Evolutionary conservation across 2,113 vertebrate species (phyloP).

Genomic region (Pycnonotus jocosus): DNA sequence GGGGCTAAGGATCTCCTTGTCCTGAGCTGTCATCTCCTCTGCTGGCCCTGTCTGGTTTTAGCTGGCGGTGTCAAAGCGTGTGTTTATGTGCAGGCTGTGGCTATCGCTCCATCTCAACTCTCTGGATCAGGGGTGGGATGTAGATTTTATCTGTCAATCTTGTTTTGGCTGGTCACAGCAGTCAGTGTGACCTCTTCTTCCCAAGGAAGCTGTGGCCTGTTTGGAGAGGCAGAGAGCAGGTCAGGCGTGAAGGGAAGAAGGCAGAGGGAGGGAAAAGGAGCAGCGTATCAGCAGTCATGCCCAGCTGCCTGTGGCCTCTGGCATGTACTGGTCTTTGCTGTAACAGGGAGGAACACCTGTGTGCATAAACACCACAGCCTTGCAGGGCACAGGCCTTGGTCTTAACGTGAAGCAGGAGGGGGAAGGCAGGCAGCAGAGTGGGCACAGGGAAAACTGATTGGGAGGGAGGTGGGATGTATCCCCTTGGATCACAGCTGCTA

Average conservation of each 20-base stretch:
- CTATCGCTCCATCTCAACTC: conserved; percentile 38
- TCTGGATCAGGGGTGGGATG: conserved; percentile 28
- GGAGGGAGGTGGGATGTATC: not conserved
- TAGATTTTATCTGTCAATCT: conserved; percentile 43
- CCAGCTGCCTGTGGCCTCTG: not conserved
- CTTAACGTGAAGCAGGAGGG: not conserved
- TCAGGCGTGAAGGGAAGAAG: conserved; percentile 28
- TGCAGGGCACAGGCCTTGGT: not conserved
- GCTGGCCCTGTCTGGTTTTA: not conserved
- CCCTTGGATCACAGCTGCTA: not conserved
- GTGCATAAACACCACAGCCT: not conserved
- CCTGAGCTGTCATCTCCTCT: not conserved
- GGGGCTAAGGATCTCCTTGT: not conserved
- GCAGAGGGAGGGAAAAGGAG: not conserved
- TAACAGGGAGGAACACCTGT: not conserved
- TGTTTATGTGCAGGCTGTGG: conserved; percentile 35
- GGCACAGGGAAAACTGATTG: not conserved
- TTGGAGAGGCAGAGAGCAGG: conserved; percentile 2
- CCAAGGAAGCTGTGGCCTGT: not conserved
- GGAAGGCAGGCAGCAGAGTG: not conserved
- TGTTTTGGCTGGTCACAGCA: not conserved
- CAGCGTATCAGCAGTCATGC: not conserved
- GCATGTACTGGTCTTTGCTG: not conserved
- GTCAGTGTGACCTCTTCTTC: conserved; percentile 18
- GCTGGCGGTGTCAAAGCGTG: not conserved